A percentile compares a stretch with the other conserved stretches of the same genome.
Evolutionary conservation across 2,797 vertebrate species (phyloP).

Genomic region (Tenualosa thibaudeaui): DNA sequence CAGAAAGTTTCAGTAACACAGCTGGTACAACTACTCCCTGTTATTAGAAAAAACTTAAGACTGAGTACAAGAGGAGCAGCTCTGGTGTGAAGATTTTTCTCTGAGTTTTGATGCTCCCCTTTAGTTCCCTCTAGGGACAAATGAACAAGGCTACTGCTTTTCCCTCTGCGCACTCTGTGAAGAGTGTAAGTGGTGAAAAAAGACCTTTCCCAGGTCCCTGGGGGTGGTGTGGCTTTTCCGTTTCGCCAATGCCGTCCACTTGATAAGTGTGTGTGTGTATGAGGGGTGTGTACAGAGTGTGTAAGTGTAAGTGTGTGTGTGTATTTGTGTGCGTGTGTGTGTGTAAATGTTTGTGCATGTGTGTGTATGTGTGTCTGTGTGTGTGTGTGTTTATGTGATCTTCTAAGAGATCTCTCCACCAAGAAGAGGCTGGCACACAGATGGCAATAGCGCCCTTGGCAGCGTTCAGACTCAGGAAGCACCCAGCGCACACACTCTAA

Average conservation of each 20-base stretch:
- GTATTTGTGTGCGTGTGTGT: not conserved
- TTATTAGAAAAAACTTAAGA: no score
- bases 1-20: no score
- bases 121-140: not conserved
- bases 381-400: not conserved
- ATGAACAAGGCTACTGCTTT: not conserved
- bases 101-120: not conserved
- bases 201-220: not conserved
- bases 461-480: not conserved
- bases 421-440: conserved; percentile 5
- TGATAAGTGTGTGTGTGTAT: not conserved
- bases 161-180: not conserved
- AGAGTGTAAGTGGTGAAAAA: not conserved
- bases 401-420: not conserved
- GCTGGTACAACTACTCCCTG: no score
- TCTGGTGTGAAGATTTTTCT: not conserved
- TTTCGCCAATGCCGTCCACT: not conserved
- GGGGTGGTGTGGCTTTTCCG: not conserved
- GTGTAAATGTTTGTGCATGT: not conserved
- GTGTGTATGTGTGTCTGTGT: conserved; percentile 11
- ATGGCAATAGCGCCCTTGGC: conserved; percentile 3
- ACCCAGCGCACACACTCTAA: not conserved
- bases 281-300: not conserved
- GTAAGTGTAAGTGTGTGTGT: not conserved
- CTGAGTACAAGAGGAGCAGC: not conserved